phyloP scores from a whole-genome alignment of 2,113 vertebrate species.

The Oxyura jamaicensis region DNA sequence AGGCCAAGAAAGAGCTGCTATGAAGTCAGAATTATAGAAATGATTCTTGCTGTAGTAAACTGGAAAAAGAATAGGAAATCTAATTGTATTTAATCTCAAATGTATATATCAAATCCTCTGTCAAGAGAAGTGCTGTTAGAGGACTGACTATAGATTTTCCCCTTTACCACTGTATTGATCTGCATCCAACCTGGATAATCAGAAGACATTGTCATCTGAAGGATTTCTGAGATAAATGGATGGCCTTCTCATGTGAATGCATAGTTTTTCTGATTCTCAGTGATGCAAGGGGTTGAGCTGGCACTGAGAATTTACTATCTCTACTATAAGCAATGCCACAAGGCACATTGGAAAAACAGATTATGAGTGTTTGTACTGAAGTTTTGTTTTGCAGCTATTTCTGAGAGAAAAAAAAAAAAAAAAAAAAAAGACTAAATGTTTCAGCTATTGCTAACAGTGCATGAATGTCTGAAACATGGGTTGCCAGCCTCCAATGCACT shows the following conservation, averaged over 20 bases:
- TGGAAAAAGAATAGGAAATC: neutral
- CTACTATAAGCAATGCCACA: neutral
- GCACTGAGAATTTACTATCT: neutral
- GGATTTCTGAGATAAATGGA: neutral
- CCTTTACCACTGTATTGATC: neutral
- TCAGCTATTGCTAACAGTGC: neutral
- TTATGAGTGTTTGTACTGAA: neutral
- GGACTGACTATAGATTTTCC: neutral
- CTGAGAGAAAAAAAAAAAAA: neutral
- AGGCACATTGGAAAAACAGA: neutral
- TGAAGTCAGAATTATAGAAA: neutral
- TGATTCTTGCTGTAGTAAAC: neutral
- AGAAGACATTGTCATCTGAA: neutral
- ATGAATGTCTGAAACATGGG: neutral
- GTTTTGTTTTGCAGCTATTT: neutral
- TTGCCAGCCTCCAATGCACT: neutral
- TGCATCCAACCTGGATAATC: neutral
- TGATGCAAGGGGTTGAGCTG: neutral
- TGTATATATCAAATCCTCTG: neutral
- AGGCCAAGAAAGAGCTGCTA: neutral
- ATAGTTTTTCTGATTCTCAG: neutral
- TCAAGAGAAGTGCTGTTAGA: neutral
- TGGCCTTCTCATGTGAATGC: neutral
- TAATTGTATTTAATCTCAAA: neutral
- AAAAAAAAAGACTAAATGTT: neutral